Conservation (phyloP, 2,888 invertebrate genomes). For the Lacanobia oleracea region DNA sequence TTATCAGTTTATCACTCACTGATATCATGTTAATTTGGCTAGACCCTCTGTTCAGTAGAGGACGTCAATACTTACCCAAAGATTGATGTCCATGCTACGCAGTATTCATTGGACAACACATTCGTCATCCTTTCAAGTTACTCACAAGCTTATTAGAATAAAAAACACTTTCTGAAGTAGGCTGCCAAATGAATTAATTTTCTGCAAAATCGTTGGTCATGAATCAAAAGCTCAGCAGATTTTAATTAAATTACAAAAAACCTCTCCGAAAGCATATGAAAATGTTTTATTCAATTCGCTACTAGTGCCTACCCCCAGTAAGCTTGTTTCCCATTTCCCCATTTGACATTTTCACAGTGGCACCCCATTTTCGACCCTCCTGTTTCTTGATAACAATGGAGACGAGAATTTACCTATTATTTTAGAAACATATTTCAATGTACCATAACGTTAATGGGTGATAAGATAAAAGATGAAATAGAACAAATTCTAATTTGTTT, state of each 20-base stretch:
- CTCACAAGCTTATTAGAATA: background rate
- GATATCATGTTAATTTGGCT: too few species aligned
- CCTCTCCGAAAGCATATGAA: background rate
- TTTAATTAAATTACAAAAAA: slow-evolving; percentile 38
- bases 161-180: background rate
- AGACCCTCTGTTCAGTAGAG: too few species aligned
- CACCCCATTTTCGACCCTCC: slow-evolving; percentile 31
- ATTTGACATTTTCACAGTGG: slow-evolving; percentile 34
- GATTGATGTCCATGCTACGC: too few species aligned
- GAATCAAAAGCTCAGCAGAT: slow-evolving; percentile 13
- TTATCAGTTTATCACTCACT: too few species aligned
- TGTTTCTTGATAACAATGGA: slow-evolving; percentile 39
- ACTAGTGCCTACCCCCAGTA: slow-evolving; percentile 10
- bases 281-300: slow-evolving; percentile 29
- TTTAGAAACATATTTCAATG: slow-evolving; percentile 37
- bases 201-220: slow-evolving; percentile 4
- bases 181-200: background rate
- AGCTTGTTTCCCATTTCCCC: slow-evolving; percentile 18
- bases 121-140: too few species aligned
- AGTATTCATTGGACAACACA: too few species aligned
- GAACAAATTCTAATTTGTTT: background rate
- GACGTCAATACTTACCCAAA: too few species aligned
- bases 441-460: background rate
- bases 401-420: slow-evolving; percentile 32
- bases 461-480: background rate